A percentile compares a stretch with the other conserved stretches of the same genome.
Conservation (phyloP, 2,888 invertebrate species). For the Trichogramma dendrolimi region DNA sequence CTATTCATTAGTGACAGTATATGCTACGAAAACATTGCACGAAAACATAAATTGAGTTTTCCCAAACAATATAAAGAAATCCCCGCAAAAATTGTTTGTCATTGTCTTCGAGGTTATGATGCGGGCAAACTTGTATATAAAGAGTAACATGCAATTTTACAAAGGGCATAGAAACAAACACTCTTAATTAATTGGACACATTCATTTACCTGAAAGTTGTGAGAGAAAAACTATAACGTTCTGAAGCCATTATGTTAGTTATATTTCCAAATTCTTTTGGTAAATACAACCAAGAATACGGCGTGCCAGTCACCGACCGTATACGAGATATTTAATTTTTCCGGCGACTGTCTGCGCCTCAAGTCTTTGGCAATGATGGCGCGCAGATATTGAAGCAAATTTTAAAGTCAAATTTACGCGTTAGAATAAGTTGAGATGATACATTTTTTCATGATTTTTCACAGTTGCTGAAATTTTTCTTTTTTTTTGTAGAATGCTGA, state of each 20-base stretch:
- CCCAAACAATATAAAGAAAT: not conserved
- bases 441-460: too few species aligned
- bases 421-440: too few species aligned
- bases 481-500: too few species aligned
- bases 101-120: slow-evolving; percentile 24
- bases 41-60: not conserved
- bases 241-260: slow-evolving; percentile 81
- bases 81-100: slow-evolving; percentile 27
- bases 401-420: too few species aligned
- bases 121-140: not conserved
- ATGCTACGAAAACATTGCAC: not conserved
- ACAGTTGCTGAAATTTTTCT: too few species aligned
- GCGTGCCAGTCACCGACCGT: slow-evolving; percentile 8
- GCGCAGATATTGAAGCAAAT: too few species aligned
- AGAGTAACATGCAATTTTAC: not conserved
- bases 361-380: too few species aligned
- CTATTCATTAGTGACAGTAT: too few species aligned
- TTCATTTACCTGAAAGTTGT: slow-evolving; percentile 72
- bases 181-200: not conserved
- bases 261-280: slow-evolving; percentile 7
- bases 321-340: slow-evolving; percentile 7
- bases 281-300: slow-evolving; percentile 1
- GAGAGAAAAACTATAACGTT: slow-evolving; percentile 94
- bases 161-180: slow-evolving; percentile 13
- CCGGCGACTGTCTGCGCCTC: slow-evolving; percentile 13